Percentiles rank a stretch among this genome's conserved stretches.
Evolutionary conservation across 2,888 invertebrate species (phyloP).

Genomic region (Eledona agricola): DNA sequence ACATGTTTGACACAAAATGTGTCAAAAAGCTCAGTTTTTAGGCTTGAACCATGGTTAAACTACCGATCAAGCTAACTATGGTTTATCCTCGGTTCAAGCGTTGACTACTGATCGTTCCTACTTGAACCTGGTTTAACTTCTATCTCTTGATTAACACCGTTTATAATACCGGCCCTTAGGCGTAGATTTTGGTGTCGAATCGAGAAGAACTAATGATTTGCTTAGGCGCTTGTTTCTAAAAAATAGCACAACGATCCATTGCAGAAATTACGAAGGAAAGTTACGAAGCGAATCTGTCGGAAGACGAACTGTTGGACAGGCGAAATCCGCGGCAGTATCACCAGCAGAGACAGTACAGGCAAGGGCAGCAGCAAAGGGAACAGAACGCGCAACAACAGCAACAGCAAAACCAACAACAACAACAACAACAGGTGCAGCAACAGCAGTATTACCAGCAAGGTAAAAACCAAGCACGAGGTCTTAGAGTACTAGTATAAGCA

Average conservation of each 20-base stretch:
- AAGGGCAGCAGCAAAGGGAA: constrained; percentile 57
- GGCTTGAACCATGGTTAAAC: too few relatives aligned
- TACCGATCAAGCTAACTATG: too few relatives aligned
- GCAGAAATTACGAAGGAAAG: constrained; percentile 86
- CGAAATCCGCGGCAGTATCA: constrained; percentile 58
- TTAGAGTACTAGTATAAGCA: background rate
- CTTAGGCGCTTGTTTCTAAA: constrained; percentile 49
- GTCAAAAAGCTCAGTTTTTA: too few relatives aligned
- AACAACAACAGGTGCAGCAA: constrained; percentile 63
- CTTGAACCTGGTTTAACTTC: too few relatives aligned
- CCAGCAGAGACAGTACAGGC: constrained; percentile 55
- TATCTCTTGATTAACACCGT: constrained; percentile 20
- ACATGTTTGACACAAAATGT: too few relatives aligned
- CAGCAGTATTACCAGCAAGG: constrained; percentile 48
- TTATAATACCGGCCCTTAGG: constrained; percentile 27
- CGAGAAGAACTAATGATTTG: constrained; percentile 49
- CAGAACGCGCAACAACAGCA: constrained; percentile 56
- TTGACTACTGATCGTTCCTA: too few relatives aligned
- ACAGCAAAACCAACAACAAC: constrained; percentile 58
- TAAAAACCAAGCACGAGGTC: constrained; percentile 28
- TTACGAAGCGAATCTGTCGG: constrained; percentile 75
- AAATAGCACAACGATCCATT: constrained; percentile 61
- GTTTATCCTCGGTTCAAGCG: too few relatives aligned
- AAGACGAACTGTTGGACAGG: constrained; percentile 69
- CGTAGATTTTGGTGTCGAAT: constrained; percentile 49